A percentile compares a stretch with the other conserved stretches of the same genome.
These are phyloP conservation scores for Thereuonema tuberculata DNA, from an alignment of 1,140 invertebrate genomes.

Conservation along the genomic window DNA sequence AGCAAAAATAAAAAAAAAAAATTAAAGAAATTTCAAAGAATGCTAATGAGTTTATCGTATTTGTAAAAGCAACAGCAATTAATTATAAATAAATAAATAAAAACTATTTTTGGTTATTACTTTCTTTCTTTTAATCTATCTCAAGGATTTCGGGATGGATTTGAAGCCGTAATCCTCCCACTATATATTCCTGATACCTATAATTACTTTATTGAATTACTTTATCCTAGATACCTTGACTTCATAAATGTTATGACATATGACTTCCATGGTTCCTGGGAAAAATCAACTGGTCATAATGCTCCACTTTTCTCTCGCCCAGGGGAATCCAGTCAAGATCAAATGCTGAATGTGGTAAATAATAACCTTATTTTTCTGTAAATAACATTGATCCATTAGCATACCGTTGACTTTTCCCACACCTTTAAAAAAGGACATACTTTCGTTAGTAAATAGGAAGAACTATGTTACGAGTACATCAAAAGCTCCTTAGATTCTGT, in stretches of 20 bases:
- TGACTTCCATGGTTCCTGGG: constrained; percentile 67
- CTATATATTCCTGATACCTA: no score
- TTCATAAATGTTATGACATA: constrained; percentile 81
- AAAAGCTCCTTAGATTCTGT: no score
- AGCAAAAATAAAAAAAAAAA: no score
- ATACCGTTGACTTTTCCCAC: not conserved
- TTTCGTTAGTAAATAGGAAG: not conserved
- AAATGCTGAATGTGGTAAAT: not conserved
- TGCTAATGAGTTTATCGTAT: no score
- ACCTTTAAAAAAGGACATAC: not conserved
- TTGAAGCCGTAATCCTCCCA: no score
- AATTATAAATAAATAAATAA: no score
- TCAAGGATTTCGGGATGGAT: no score
- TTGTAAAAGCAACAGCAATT: no score
- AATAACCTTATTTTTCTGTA: no score
- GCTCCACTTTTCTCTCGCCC: constrained; percentile 51
- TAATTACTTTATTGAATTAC: not conserved
- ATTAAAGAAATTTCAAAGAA: no score
- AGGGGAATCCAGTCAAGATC: constrained; percentile 31
- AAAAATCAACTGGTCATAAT: constrained; percentile 68
- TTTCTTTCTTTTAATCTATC: no score
- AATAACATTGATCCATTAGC: not conserved
- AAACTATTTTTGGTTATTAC: no score
- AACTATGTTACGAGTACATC: not conserved
- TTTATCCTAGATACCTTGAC: constrained; percentile 49